Conservation (phyloP, 2,113 vertebrate species). For the Anthoscopus minutus region DNA sequence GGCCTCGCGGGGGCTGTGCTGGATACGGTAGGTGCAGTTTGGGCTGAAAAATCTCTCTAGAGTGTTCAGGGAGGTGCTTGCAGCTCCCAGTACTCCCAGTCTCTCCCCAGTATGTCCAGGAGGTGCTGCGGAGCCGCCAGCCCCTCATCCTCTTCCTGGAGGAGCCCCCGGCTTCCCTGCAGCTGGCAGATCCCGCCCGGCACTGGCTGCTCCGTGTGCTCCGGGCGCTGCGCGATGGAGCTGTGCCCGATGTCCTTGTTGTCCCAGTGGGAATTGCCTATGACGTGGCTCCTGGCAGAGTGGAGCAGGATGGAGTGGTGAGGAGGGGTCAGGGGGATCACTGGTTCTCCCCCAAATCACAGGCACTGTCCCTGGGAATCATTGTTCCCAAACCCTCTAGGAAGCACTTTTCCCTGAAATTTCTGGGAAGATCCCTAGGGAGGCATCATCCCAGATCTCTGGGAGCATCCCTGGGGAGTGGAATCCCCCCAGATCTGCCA, state of each 20-base stretch:
- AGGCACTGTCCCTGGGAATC: background rate
- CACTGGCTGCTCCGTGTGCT: constrained; percentile 68
- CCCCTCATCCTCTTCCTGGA: constrained; percentile 76
- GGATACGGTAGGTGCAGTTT: constrained; percentile 32
- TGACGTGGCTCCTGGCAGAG: constrained; percentile 30
- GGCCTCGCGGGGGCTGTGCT: constrained; percentile 38
- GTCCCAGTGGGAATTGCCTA: constrained; percentile 85
- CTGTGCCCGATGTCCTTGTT: constrained; percentile 73
- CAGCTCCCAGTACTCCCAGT: background rate
- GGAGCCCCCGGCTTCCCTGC: constrained; percentile 38
- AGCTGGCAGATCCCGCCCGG: constrained; percentile 55
- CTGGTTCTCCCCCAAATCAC: background rate
- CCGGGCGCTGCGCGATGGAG: constrained; percentile 55
- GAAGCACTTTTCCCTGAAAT: background rate
- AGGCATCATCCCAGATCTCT: too few relatives aligned
- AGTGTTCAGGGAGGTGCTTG: accelerated
- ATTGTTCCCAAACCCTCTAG: background rate
- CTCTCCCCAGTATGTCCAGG: constrained; percentile 70
- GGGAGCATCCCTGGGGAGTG: background rate
- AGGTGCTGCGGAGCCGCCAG: constrained; percentile 78
- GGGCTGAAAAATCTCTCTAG: background rate
- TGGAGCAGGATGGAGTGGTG: background rate
- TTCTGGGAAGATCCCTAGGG: background rate
- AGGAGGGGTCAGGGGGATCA: background rate
- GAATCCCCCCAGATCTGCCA: accelerated